Conservation (phyloP, 1,140 invertebrate genomes). For the Atta colombica region DNA sequence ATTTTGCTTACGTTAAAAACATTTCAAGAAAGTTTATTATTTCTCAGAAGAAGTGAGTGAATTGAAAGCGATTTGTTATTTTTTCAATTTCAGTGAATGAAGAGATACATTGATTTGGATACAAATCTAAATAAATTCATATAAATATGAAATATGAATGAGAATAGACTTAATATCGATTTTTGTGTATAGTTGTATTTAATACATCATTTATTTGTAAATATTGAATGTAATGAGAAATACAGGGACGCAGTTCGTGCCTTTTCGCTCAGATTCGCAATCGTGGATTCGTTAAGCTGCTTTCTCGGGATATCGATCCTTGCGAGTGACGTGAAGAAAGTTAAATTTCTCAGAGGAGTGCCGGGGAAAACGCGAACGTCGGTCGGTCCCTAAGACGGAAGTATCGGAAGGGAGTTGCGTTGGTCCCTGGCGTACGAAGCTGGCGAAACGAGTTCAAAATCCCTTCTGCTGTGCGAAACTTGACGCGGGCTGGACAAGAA, state of each 20-base stretch:
- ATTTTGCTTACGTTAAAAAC: conserved; percentile 37
- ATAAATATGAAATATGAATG: neutral
- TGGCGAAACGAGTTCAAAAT: conserved; percentile 76
- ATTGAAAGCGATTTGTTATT: conserved; percentile 46
- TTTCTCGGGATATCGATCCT: conserved; percentile 73
- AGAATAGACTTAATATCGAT: neutral
- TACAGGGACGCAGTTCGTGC: neutral
- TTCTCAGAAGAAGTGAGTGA: neutral
- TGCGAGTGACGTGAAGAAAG: conserved; percentile 69
- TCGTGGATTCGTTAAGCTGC: conserved; percentile 66
- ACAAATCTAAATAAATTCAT: neutral
- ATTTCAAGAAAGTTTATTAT: conserved; percentile 39
- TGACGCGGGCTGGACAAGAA: conserved; percentile 59
- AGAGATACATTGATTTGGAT: conserved; percentile 11
- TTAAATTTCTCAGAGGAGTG: conserved; percentile 80
- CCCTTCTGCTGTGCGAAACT: conserved; percentile 75
- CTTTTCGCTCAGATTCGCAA: conserved; percentile 36
- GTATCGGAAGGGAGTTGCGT: conserved; percentile 43
- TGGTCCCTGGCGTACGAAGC: conserved; percentile 58
- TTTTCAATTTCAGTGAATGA: conserved; percentile 4
- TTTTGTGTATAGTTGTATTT: neutral
- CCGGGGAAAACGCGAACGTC: conserved; percentile 64
- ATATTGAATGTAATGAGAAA: neutral
- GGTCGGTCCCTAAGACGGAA: conserved; percentile 50
- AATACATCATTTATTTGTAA: neutral